Conservation (phyloP, 2,888 invertebrate genomes). For the Brenthis ino region DNA sequence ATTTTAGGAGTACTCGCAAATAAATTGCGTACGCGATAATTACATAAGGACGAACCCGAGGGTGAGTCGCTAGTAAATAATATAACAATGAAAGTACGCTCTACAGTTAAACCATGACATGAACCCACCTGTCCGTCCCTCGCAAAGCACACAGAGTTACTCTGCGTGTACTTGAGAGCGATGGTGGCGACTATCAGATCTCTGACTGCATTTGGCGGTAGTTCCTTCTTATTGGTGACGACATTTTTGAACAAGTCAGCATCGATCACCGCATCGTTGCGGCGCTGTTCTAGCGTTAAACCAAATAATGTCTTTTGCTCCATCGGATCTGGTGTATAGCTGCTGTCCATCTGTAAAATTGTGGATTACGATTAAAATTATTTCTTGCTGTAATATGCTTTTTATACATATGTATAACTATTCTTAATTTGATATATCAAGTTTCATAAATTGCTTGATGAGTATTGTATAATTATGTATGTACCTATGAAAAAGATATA, state of each 20-base stretch:
- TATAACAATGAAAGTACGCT: no score
- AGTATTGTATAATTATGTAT: no score
- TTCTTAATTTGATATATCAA: background rate
- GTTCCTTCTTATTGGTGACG: slow-evolving; percentile 85
- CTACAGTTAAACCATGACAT: background rate
- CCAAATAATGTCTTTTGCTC: slow-evolving; percentile 86
- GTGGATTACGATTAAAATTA: background rate
- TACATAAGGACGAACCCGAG: no score
- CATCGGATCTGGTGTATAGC: slow-evolving; percentile 89
- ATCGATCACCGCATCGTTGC: slow-evolving; percentile 94
- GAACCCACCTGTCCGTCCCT: slow-evolving; percentile 89
- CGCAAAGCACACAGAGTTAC: slow-evolving; percentile 98
- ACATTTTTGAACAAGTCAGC: slow-evolving; percentile 89
- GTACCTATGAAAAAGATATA: no score
- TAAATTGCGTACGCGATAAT: no score
- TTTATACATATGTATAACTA: background rate
- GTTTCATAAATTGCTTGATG: no score
- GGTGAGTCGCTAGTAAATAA: no score
- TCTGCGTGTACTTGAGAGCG: slow-evolving; percentile 98
- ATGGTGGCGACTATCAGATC: slow-evolving; percentile 98
- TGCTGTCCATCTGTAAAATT: slow-evolving; percentile 89
- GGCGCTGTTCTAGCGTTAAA: slow-evolving; percentile 86
- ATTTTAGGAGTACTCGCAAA: no score
- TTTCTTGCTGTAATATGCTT: no score
- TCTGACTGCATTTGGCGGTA: slow-evolving; percentile 89